Evolutionary conservation across 2,888 invertebrate species (phyloP), one percentile per base, ranked within the genome.

Genomic region (Melieria picta): DNA sequence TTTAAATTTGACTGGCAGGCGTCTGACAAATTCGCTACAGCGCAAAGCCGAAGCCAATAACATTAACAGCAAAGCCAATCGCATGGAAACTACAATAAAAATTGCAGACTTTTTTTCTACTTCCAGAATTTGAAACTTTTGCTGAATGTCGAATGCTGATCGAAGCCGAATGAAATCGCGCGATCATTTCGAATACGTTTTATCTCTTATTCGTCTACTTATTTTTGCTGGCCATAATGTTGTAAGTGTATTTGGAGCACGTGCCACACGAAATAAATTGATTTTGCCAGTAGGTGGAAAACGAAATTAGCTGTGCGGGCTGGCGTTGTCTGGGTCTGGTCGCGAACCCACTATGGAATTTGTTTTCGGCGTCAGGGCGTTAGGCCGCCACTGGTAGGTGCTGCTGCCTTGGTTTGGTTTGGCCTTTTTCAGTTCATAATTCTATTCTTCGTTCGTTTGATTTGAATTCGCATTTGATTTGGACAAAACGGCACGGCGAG

Each of bases 191-290:
- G 45, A 56, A 61, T 47, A 56, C 58, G 71, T 74, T 77, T 73
- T 77, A 73, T 61, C 72, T 78, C 42, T 30, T 52, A 52, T 11
- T 62, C n/a, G n/a, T n/a, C n/a, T n/a, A n/a, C n/a, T n/a, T n/a
- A n/a, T n/a, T n/a, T 69, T 62, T 61, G 55, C 62, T 69, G 42
- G 13, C 46, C 45, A 62, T 52, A 62, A 62, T 69, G 61, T 69
- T n/a, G 47, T 69, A 62, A 55, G 65, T 72, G 68, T 81, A 84
- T 85, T 83, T 83, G 79, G 83, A 81, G 85, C 85, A 85, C 85
- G 85, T 85, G 85, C 85, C 85, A 84, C 85, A 85, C 84, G 85
- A 85, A 82, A 79, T 81, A 84, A 85, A 85, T 84, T 84, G 85
- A 84, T 84, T 84, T 84, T 79, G 85, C 83, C 84, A 84, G 84